These are phyloP conservation scores for Gari tellinella DNA, from an alignment of 2,888 invertebrate genomes.

Conservation along the genomic window DNA sequence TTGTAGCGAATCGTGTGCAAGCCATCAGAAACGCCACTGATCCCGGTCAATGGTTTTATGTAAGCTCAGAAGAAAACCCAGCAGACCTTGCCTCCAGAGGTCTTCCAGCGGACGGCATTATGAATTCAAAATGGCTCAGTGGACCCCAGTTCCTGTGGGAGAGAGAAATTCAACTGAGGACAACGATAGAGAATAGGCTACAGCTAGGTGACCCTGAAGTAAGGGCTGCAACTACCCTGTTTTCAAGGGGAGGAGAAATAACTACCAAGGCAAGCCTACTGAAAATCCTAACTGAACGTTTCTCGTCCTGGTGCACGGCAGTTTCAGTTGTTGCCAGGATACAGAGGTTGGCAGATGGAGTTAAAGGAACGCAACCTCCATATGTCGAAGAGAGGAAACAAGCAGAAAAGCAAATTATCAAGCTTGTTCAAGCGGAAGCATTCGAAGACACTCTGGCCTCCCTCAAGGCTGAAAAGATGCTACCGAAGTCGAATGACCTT, in stretches of 20 bases:
- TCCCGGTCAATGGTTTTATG: slow-evolving; percentile 56
- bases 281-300: too few relatives aligned
- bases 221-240: slow-evolving; percentile 11
- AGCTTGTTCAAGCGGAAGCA: slow-evolving; percentile 27
- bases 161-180: slow-evolving; percentile 3
- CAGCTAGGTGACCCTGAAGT: slow-evolving; percentile 46
- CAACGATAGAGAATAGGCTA: slow-evolving; percentile 9
- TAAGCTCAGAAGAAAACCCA: slow-evolving; percentile 57
- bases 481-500: slow-evolving; percentile 45
- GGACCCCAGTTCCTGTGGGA: slow-evolving; percentile 50
- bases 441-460: slow-evolving; percentile 11
- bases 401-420: slow-evolving; percentile 32
- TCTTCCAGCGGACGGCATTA: slow-evolving; percentile 14
- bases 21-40: slow-evolving; percentile 46
- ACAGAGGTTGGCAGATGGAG: slow-evolving; percentile 25
- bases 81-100: slow-evolving; percentile 62
- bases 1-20: slow-evolving; percentile 65
- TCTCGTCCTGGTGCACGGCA: slow-evolving; percentile 16
- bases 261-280: not conserved
- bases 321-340: slow-evolving; percentile 27
- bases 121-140: slow-evolving; percentile 16
- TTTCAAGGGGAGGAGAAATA: slow-evolving; percentile 3
- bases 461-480: slow-evolving; percentile 24
- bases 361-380: slow-evolving; percentile 16
- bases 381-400: slow-evolving; percentile 25